Base-by-base conservation (phyloP, 2,888 invertebrate species). In the Metallyticus violacea region DNA sequence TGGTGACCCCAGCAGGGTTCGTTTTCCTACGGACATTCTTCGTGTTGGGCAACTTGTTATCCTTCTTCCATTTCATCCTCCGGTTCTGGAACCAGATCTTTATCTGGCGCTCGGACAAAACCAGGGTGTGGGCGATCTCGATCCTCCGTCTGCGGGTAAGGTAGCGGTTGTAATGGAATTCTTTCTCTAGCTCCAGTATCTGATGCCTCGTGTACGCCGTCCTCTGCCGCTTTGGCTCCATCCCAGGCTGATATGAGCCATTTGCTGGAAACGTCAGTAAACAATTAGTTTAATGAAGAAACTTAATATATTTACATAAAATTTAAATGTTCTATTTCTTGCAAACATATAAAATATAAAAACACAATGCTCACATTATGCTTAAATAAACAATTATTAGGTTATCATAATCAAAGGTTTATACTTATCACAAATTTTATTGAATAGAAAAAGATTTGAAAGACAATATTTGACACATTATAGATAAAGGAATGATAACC, bases 171-270 rank as follows among this genome's bases (percentile, higher is more conserved):
- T 97, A 99, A 92, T 99, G 98, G 92, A 99, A 99, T 93, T 99
- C 99, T 92, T 99, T 99, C 92, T 99, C 99, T 91, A 99, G 94
- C 93, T 99, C 99, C 92, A 99, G 94, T 91, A 99, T 98, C 94
- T 99, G 99, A 94, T 98, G 98, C 92, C 99, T 95, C 88, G 99
- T 99, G 94, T 99, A 99, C 88, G 99, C 99, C 89, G 99, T 99
- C 90, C 99, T 94, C 92, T 99, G 98, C 88, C 99, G 94, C 92
- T 99, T 99, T 85, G 98, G 97, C 92, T 99, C 98, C 96, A 97
- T 97, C 88, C 97, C 97, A 7, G 97, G 97, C 92, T 97, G 97
- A 92, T 94, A 98, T 84, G 95, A 94, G 88, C 97, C 97, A 91
- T 97, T 97, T 82, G 97, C 97, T 97, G 94, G 88, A 94, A 92